A percentile compares a stretch with the other conserved stretches of the same genome.
Conservation (phyloP, 2,797 vertebrate genomes). For the Poeciliopsis gracilis region DNA sequence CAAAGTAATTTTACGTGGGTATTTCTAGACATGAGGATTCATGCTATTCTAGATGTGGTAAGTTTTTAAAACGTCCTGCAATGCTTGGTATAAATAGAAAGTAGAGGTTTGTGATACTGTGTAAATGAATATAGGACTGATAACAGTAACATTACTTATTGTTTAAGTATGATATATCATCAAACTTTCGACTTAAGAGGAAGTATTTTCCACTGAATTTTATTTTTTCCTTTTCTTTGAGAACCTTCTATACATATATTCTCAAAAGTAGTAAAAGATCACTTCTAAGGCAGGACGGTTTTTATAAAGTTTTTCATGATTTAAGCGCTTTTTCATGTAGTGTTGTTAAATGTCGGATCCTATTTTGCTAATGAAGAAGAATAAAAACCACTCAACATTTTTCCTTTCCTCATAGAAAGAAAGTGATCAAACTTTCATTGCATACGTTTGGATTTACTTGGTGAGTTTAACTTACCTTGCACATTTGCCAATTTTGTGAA, state of each 20-base stretch:
- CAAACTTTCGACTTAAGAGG: neutral
- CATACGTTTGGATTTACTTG: slow-evolving; percentile 48
- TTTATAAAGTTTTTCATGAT: neutral
- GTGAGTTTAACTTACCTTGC: slow-evolving; percentile 35
- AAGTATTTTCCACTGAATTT: neutral
- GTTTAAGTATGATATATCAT: no score
- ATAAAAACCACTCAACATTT: neutral
- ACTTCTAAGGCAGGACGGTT: neutral
- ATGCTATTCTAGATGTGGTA: slow-evolving; percentile 64
- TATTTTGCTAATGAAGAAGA: neutral
- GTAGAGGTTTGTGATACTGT: neutral
- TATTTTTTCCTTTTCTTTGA: neutral
- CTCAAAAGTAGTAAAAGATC: neutral
- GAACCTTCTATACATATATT: neutral
- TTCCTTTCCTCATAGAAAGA: slow-evolving; percentile 51
- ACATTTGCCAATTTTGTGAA: neutral
- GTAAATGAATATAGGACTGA: no score
- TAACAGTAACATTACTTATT: no score
- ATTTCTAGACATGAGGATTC: slow-evolving; percentile 39
- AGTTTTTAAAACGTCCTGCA: slow-evolving; percentile 6
- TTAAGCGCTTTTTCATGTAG: neutral
- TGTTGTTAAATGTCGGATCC: neutral
- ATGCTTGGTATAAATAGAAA: neutral
- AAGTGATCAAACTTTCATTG: slow-evolving; percentile 57
- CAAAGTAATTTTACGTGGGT: slow-evolving; percentile 46